A percentile compares a stretch with the other conserved stretches of the same genome.
These are phyloP conservation scores for Eupeodes latifasciatus DNA, from an alignment of 2,888 invertebrate genomes.

Conservation along the genomic window DNA sequence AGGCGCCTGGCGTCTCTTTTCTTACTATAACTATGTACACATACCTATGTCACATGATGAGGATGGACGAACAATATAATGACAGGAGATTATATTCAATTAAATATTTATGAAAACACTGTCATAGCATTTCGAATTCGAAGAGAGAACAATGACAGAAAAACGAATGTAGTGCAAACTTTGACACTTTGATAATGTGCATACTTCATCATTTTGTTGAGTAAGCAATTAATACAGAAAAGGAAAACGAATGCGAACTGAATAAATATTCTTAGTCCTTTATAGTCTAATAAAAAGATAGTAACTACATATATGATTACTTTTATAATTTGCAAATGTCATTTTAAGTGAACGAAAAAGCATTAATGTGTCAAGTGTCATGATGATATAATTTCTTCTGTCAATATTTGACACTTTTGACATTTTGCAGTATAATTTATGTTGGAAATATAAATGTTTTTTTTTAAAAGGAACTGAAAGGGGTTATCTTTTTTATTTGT, in stretches of 20 bases:
- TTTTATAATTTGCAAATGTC: neutral
- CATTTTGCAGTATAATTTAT: neutral
- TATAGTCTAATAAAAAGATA: neutral
- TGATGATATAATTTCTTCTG: neutral
- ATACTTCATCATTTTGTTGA: neutral
- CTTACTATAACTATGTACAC: neutral
- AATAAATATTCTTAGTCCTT: neutral
- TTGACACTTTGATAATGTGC: constrained; percentile 19
- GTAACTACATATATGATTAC: neutral
- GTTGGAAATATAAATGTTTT: neutral
- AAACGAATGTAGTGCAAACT: constrained; percentile 36
- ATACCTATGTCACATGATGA: neutral
- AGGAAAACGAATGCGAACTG: neutral
- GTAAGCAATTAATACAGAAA: neutral
- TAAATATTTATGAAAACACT: constrained; percentile 65
- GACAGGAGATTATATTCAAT: constrained; percentile 68
- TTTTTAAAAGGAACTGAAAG: neutral
- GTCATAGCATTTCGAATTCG: constrained; percentile 53
- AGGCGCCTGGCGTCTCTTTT: constrained; percentile 58
- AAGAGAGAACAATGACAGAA: constrained; percentile 40
- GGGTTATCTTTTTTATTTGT: constrained; percentile 15
- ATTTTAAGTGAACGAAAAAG: neutral
- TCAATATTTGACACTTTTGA: constrained; percentile 22
- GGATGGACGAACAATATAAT: constrained; percentile 43
- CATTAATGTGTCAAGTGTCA: constrained; percentile 15